Evolutionary conservation across 2,113 vertebrate genomes (phyloP).

Genomic region (Amblyopsis rosae): DNA sequence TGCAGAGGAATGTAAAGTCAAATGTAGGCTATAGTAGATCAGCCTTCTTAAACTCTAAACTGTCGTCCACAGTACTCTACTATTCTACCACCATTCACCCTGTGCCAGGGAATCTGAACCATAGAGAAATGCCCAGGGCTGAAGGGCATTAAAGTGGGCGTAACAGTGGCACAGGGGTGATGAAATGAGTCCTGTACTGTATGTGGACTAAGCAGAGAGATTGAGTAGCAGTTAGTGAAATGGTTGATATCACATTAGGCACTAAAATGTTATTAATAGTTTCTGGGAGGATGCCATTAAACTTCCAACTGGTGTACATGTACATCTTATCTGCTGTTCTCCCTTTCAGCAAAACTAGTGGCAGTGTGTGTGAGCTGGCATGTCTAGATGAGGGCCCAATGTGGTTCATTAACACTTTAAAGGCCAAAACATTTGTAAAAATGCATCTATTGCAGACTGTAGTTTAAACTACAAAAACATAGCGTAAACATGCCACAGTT

Average conservation of each 20-base stretch:
- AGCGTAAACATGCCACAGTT: not conserved
- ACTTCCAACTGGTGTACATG: conserved; percentile 27
- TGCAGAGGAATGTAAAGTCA: conserved; percentile 50
- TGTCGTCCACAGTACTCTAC: not conserved
- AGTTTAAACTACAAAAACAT: too few relatives aligned
- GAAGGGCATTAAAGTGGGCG: conserved; percentile 27
- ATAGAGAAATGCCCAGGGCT: conserved; percentile 22
- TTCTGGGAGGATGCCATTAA: conserved; percentile 49
- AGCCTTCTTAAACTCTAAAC: not conserved
- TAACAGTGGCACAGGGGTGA: conserved; percentile 13
- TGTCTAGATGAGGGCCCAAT: not conserved
- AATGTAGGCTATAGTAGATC: not conserved
- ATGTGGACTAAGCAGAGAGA: conserved; percentile 33
- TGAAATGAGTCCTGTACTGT: conserved; percentile 43
- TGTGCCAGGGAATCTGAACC: conserved; percentile 34
- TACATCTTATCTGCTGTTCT: conserved; percentile 18
- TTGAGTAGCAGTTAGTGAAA: conserved; percentile 34
- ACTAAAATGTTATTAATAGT: conserved; percentile 56
- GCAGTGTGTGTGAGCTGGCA: too few relatives aligned
- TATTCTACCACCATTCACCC: conserved; percentile 21
- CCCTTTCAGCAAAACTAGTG: too few relatives aligned
- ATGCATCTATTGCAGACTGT: too few relatives aligned
- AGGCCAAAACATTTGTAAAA: too few relatives aligned
- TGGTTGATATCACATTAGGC: conserved; percentile 24
- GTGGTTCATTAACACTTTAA: too few relatives aligned